phyloP scores from a whole-genome alignment of 2,797 vertebrate genomes.

The Aeoliscus strigatus region DNA sequence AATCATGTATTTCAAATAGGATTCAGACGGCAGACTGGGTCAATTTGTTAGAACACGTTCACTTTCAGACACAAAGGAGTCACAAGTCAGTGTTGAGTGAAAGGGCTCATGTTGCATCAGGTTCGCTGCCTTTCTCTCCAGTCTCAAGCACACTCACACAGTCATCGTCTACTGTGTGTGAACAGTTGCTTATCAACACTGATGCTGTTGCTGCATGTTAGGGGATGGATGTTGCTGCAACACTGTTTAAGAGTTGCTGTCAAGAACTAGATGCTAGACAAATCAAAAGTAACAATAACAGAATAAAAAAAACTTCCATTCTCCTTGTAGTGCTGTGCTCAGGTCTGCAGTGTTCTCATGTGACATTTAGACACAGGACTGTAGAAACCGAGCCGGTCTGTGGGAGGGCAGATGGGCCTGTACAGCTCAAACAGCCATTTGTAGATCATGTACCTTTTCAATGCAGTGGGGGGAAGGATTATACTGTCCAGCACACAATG shows the following conservation, averaged over 20 bases:
- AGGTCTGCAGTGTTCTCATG: slow-evolving; percentile 40
- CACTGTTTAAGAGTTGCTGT: no score
- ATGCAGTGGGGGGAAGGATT: slow-evolving; percentile 23
- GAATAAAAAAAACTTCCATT: not conserved
- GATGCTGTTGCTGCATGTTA: no score
- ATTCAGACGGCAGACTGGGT: no score
- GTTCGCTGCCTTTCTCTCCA: slow-evolving; percentile 8
- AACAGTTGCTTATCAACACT: no score
- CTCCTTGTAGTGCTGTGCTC: slow-evolving; percentile 20
- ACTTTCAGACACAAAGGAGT: slow-evolving; percentile 44
- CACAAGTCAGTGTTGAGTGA: slow-evolving; percentile 23
- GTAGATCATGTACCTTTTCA: slow-evolving; percentile 59
- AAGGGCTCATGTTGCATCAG: slow-evolving; percentile 43
- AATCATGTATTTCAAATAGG: no score
- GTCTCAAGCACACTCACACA: no score
- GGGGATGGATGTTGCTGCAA: not conserved
- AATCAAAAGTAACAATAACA: not conserved
- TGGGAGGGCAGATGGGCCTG: slow-evolving; percentile 49
- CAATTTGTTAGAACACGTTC: slow-evolving; percentile 53
- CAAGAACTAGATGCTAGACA: not conserved
- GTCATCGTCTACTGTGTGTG: no score
- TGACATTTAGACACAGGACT: slow-evolving; percentile 55
- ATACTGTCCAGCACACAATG: slow-evolving; percentile 46
- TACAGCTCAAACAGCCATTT: slow-evolving; percentile 36
- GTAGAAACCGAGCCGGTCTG: slow-evolving; percentile 61